Base-by-base conservation (phyloP, 1,140 invertebrate genomes). In the Nebria ingens region DNA sequence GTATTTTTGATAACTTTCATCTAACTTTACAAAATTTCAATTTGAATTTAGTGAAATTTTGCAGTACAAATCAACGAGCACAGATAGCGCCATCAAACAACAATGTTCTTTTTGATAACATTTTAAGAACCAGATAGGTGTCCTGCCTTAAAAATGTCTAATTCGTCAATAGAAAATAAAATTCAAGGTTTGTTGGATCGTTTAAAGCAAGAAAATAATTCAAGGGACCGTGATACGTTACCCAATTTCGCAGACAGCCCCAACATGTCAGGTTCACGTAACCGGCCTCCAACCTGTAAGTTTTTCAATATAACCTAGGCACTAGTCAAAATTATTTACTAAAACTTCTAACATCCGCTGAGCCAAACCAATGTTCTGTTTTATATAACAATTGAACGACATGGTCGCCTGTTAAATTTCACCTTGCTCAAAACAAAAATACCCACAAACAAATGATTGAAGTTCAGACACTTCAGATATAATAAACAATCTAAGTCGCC, bases 141-240 rank as follows among this genome's bases (percentile, higher is more conserved):
- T 45, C 40, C 17, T 45, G 15, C 40, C 9, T 45, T 53, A 53
- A 15, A 53, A 56, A 69, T 68, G 67, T 64, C 60, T 51, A 65
- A 56, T 58, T 75, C 73, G 56, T 70, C 74, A 59, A 71, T 82
- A 64, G 77, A 76, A 65, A 77, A 74, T 59, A 83, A 80, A 71
- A 77, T 86, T 62, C 71, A 81, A 61, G 79, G 80, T 59, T 68
- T 85, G 60, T 78, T 85, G 69, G 77, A 78, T 57, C 73, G 79
- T 53, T 70, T 86, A 50, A 76, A 76, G 63, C 79, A 77, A 25
- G 83, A 85, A 73, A 83, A 82, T 68, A 79, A 81, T 65, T 76
- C 79, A 55, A 12, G 52, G 19, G 52, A 53, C 13, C 52, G 52
- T 23, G 52, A 53, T 34, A 15, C 3, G 19, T 19, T 53, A 29